Evolutionary conservation across 2,888 invertebrate species (phyloP), one percentile per base, ranked within the genome.

Genomic region (Stegana nigrithorax): DNA sequence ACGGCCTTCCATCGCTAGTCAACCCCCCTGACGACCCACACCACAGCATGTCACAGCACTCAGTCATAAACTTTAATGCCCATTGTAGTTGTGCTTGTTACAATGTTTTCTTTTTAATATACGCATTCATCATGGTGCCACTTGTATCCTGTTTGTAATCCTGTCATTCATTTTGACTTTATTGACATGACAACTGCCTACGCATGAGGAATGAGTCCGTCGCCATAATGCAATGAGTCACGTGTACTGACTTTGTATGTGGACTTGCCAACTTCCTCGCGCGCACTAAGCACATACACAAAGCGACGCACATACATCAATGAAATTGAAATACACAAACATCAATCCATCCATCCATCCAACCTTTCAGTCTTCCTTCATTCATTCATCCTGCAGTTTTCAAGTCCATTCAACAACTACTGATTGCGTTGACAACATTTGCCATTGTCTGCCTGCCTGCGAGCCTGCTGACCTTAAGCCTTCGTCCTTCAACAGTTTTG

Each of bases 91-190:
- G 10, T 14, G 36, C 4, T 67, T 67, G 67, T 57, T 68, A 67
- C 58, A 64, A 39, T 53, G 53, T 53, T 53, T 53, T 53, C 32
- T 53, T 77, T 73, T 74, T 72, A 76, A 73, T 73, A 70, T 65
- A 60, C 58, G 47, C 70, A 73, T 70, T 73, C 73, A 70, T 68
- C 68, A 69, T 47, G 47, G 10, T 47, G 23, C 47, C 79, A 75
- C 80, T 80, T 78, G 72, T 70, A 67, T 65, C 66, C 67, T 70
- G 77, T 74, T 76, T 76, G 75, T 68, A 69, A 67, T 66, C 66
- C 80, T 67, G 79, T 76, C 80, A 75, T 70, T 75, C 80, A 72
- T 69, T 80, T 66, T 69, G 80, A 76, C 76, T 78, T 73, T 76
- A 76, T 76, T 78, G 75, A 80, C 75, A 73, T 72, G 76, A 63